Evolutionary conservation across 2,888 invertebrate species (phyloP), one percentile per base, ranked within the genome.

Genomic region (Heterodera filipjevi): DNA sequence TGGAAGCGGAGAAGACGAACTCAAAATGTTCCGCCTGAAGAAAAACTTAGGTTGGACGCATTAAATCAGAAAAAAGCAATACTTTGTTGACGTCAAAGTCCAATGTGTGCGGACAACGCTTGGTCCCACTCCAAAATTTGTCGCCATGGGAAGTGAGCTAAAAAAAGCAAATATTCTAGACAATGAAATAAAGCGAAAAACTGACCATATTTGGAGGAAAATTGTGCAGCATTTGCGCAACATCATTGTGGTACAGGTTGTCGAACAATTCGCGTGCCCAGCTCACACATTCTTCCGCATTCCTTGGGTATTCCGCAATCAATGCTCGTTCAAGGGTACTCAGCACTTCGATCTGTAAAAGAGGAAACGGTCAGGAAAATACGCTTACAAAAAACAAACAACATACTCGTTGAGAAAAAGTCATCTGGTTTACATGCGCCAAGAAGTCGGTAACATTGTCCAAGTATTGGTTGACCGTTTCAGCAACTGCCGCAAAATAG

Each of bases 101-200:
- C 89, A 98, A 91, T 0, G 95, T 93, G 81, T 93, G 92, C 0
- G 99, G 99, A 90, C 98, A 99, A 66, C 98, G 93, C 91, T 99
- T 96, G 0, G 95, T 95, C 0, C 95, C 98, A 0, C 97, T 97
- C 99, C 99, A 99, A 91, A 99, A 99, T 3, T 94, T 94, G 78
- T 95, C 90, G 49, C 92, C 92, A 59, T 90, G 89, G 81, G 90
- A 90, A 12, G 92, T 92, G 49, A 89, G 83, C 75, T 75, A n/a
- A 22, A n/a, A n/a, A n/a, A 73, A 12, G 49, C 27, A 59, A 59
- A 59, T 27, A 27, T 75, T 1, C 1, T 59, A 32, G 32, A 27
- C 16, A 32, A 35, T 33, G 3, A 6, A 35, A 19, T 33, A 68
- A 33, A 33, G 2, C 22, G 12, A 8, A 68, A 32, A 14, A 0